Conservation (phyloP, 2,797 vertebrate genomes). For the Danio jaintianensis region DNA sequence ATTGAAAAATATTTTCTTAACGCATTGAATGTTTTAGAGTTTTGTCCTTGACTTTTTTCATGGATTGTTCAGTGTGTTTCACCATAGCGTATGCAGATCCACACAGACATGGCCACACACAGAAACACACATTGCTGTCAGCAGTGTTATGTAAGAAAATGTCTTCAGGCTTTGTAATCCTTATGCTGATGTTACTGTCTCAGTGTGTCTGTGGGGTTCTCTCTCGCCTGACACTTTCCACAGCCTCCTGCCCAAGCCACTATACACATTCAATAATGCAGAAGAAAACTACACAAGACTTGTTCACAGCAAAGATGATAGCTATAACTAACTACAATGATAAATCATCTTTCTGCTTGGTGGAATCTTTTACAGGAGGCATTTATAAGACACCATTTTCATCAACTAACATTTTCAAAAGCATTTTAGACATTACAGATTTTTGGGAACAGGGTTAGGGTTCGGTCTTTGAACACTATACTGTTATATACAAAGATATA, state of each 20-base stretch:
- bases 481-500: too few species aligned
- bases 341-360: too few species aligned
- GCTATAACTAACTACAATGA: neutral
- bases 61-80: neutral
- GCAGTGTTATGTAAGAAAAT: constrained; percentile 44
- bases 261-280: neutral
- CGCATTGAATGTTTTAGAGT: neutral
- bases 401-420: too few species aligned
- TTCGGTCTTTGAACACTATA: too few species aligned
- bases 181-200: constrained; percentile 35
- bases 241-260: neutral
- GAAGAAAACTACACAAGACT: neutral
- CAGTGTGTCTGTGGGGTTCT: constrained; percentile 26
- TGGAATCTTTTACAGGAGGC: too few species aligned
- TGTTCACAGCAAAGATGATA: neutral
- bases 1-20: too few species aligned
- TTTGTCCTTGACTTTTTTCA: neutral
- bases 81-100: neutral
- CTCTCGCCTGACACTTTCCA: neutral
- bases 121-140: constrained; percentile 21
- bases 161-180: constrained; percentile 41
- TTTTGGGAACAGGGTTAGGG: too few species aligned
- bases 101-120: constrained; percentile 7
- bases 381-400: too few species aligned
- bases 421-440: too few species aligned